These are phyloP conservation scores for Melospiza melodia DNA, from an alignment of 2,113 vertebrate species.

Conservation along the genomic window DNA sequence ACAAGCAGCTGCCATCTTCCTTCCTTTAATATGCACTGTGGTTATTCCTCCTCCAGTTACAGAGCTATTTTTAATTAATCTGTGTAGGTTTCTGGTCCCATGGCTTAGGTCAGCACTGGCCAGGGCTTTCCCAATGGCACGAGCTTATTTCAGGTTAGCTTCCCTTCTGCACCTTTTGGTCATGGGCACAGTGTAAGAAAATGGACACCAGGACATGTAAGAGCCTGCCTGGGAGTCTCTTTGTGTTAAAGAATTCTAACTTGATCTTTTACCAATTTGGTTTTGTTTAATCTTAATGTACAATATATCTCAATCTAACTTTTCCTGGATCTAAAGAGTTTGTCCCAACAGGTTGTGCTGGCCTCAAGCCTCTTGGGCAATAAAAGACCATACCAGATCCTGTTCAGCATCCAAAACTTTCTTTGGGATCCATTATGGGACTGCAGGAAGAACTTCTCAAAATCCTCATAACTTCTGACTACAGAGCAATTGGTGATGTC, in stretches of 20 bases:
- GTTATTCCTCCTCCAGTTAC: background rate
- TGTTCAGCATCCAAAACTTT: background rate
- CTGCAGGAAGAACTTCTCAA: background rate
- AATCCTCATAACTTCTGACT: background rate
- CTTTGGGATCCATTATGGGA: background rate
- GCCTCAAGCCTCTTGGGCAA: background rate
- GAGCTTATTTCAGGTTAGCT: background rate
- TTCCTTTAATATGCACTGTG: background rate
- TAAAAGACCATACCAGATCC: background rate
- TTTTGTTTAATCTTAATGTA: background rate
- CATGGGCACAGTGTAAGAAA: background rate
- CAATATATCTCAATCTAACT: background rate
- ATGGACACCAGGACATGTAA: background rate
- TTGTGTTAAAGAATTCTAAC: background rate
- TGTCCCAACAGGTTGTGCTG: background rate
- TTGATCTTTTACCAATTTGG: background rate
- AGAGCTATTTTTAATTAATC: background rate
- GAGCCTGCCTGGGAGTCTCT: background rate
- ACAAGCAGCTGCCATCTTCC: background rate
- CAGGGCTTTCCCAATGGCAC: background rate
- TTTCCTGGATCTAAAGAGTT: background rate
- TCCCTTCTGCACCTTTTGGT: background rate
- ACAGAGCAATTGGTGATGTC: background rate
- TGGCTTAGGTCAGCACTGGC: background rate
- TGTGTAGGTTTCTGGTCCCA: background rate